Evolutionary conservation across 2,888 invertebrate species (phyloP), one percentile per base, ranked within the genome.

Genomic region (Podabrus alpinus): DNA sequence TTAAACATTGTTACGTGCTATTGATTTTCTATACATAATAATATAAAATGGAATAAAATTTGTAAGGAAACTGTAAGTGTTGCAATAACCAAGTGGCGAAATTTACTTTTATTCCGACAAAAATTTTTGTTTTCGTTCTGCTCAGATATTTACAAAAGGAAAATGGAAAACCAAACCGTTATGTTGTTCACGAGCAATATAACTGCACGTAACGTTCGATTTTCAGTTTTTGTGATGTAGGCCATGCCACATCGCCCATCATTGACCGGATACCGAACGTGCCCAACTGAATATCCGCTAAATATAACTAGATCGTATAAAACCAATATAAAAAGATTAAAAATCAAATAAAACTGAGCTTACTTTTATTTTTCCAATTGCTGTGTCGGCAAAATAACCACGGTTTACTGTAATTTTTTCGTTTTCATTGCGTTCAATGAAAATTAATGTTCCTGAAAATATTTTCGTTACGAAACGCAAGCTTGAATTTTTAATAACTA

Each of bases 261-360:
- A 59, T 24, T 66, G 71, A 60, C 67, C 71, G 71, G 71, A 71
- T 67, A 60, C 66, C 21, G 70, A 71, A 71, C 66, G 71, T 67
- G 71, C 66, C 66, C 66, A 66, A 71, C 67, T 59, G 71, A 66
- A 71, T 67, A 60, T 71, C 71, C 71, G 67, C 15, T 71, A 67
- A 59, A 71, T 66, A 59, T 66, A 66, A 66, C 71, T 29, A 61
- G 59, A 60, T 71, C 62, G 45, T 59, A 24, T 60, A 60, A 67
- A 21, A 66, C 71, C 21, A 59, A 62, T 17, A 69, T 45, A 67
- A 71, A 71, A 67, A n/a, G 62, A 62, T 70, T 66, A 71, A 66
- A 64, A 71, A 66, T 59, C 45, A 59, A 59, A 66, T 64, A 64
- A 64, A 62, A 19, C 5, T 15, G 4, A 64, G 62, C 19, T 64